phyloP scores from a whole-genome alignment of 2,888 invertebrate genomes.

The Xylota segnis region DNA sequence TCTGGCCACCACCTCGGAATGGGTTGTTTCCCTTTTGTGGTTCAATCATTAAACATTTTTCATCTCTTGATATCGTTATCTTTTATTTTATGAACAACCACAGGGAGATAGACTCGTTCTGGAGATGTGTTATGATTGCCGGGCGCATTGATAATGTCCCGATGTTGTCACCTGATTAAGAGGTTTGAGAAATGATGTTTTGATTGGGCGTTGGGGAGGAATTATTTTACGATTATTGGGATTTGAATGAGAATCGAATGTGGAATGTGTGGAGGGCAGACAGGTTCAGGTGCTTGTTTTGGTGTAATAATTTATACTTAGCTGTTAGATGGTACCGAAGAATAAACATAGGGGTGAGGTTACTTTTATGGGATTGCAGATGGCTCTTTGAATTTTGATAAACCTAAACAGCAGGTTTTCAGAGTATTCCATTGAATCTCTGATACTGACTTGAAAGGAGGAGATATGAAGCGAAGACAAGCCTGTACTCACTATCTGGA shows the following conservation, averaged over 20 bases:
- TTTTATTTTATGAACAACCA: slow-evolving; percentile 40
- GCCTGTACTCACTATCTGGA: too few relatives aligned
- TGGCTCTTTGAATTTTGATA: background rate
- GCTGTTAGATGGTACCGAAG: background rate
- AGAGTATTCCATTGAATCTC: too few relatives aligned
- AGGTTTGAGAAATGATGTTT: slow-evolving; percentile 65
- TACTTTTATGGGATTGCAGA: background rate
- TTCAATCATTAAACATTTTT: slow-evolving; percentile 72
- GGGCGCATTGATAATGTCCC: slow-evolving; percentile 58
- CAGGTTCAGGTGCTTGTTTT: slow-evolving; percentile 52
- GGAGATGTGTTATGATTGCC: slow-evolving; percentile 58
- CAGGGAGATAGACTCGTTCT: slow-evolving; percentile 37
- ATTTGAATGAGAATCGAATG: slow-evolving; percentile 29
- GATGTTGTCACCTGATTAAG: slow-evolving; percentile 76
- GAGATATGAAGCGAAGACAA: too few relatives aligned
- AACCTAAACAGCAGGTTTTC: too few relatives aligned
- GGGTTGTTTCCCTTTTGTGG: slow-evolving; percentile 60
- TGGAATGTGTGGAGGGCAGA: slow-evolving; percentile 2
- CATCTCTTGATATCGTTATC: slow-evolving; percentile 69
- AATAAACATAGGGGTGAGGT: slow-evolving; percentile 4
- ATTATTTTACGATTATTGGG: slow-evolving; percentile 49
- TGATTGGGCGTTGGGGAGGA: slow-evolving; percentile 54
- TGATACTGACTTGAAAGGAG: too few relatives aligned
- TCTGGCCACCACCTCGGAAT: slow-evolving; percentile 46
- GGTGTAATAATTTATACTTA: slow-evolving; percentile 67